Evolutionary conservation across 2,797 vertebrate species (phyloP), one percentile per base, ranked within the genome.

Genomic region (Gadopsis bispinosus): DNA sequence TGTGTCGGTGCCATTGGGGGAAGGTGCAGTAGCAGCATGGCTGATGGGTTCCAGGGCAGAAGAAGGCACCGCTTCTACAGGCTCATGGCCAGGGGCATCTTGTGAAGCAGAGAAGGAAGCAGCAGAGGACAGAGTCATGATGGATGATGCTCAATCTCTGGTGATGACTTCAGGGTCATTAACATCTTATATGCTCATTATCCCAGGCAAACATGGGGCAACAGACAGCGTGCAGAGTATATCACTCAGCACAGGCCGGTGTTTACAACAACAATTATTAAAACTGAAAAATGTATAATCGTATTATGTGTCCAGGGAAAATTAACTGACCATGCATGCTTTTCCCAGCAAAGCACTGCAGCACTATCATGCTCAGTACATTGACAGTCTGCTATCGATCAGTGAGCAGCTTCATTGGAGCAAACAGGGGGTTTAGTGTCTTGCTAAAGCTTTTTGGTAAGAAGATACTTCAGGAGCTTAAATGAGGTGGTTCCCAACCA

Each of bases 111-210:
- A 2, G 11, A 78, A 1, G 12, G 0, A 0, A 50, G 33, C 1
- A 26, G 0, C 0, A 0, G 64, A 79, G 22, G 39, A 78, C 29
- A 78, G n/a, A 43, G 56, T 47, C 62, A 51, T 41, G 12, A 17
- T 47, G 41, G 58, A 69, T 67, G 69, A 71, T 54, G 5, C 26
- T 29, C 60, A n/a, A 17, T 55, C 39, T 39, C 67, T 69, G 50
- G 33, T 53, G 58, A 51, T 55, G 26, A 37, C 45, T 33, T 69
- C 35, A 43, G 45, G 73, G 53, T 68, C 26, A 78, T 77, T 68
- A 74, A 63, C 19, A 51, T 48, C 19, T 41, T 37, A 22, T 74
- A 66, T 62, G 12, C 43, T 75, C 14, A 29, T 84, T 81, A 75
- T 41, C 73, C 10, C 2, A 39, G 53, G 17, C 37, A 70, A 79